Evolutionary conservation across 1,140 invertebrate genomes (phyloP).

Genomic region (Neotoxoptera formosana): DNA sequence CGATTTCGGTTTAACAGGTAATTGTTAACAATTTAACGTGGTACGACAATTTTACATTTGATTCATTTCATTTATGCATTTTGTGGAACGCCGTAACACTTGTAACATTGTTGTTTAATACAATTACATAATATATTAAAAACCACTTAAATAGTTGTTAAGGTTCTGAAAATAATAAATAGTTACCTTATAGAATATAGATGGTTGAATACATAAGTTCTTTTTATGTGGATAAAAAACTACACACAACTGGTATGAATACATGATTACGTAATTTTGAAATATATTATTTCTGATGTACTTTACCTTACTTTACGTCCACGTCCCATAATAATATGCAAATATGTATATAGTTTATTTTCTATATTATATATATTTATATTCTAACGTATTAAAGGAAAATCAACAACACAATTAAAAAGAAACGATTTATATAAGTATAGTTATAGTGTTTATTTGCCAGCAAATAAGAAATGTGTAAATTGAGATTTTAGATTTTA

Average conservation of each 20-base stretch:
- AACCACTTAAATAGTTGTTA: conserved; percentile 27
- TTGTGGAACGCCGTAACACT: not conserved
- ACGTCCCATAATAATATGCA: not conserved
- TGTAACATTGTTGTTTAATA: conserved; percentile 10
- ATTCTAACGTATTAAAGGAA: not conserved
- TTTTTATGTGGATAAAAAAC: conserved; percentile 19
- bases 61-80: conserved; percentile 11
- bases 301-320: not conserved
- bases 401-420: not conserved
- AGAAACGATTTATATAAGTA: not conserved
- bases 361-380: not conserved
- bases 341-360: too few relatives aligned
- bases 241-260: not conserved
- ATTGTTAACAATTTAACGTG: conserved; percentile 19
- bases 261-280: not conserved
- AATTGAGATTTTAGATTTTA: not conserved
- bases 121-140: conserved; percentile 22
- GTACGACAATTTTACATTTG: not conserved
- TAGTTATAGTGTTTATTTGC: not conserved
- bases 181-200: not conserved
- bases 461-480: not conserved
- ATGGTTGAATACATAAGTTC: not conserved
- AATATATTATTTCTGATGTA: not conserved
- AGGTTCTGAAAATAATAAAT: not conserved
- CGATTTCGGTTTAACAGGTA: not conserved